Evolutionary conservation across 2,888 invertebrate genomes (phyloP), one percentile per base, ranked within the genome.

Genomic region (Dynastes tityus): DNA sequence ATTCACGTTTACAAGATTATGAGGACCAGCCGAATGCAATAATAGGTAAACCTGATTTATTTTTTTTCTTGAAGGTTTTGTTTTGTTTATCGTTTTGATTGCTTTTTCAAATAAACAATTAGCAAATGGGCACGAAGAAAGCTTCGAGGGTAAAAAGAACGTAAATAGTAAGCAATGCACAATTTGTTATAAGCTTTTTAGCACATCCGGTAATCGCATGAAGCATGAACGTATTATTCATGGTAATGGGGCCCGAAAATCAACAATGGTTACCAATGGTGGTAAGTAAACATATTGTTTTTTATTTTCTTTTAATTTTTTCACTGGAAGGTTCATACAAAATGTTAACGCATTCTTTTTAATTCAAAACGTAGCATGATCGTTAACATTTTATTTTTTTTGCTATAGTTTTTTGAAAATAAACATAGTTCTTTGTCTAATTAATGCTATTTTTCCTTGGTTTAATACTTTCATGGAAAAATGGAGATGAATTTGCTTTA

Each of bases 161-260:
- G 11, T 13, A 51, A 68, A 61, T 40, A 74, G 73, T 74, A 83
- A 83, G 79, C 80, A 81, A 70, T 87, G 87, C 83, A 80, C 83
- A 16, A 81, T 85, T 79, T 88, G 88, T 79, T 82, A 83, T 76
- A 86, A 86, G 82, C 51, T 84, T 55, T 87, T 88, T 82, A 86
- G 86, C 79, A 85, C 80, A 73, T 76, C 81, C 29, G 84, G 84
- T 9, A 88, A 87, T 81, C 83, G 85, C 27, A 84, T 82, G 76
- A 87, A 86, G 77, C 88, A 88, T 80, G 87, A 88, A 81, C 84
- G 82, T 65, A 78, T 77, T 32, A 82, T 84, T 37, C 85, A 85
- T 80, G 79, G 80, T 2, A 55, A 16, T 55, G 55, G 55, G 16
- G 16, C 9, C 22, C 67, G 70, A 9, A 81, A 65, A 55, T 16